These are phyloP conservation scores for Bothrops jararaca DNA, from an alignment of 2,113 vertebrate species.

Conservation along the genomic window DNA sequence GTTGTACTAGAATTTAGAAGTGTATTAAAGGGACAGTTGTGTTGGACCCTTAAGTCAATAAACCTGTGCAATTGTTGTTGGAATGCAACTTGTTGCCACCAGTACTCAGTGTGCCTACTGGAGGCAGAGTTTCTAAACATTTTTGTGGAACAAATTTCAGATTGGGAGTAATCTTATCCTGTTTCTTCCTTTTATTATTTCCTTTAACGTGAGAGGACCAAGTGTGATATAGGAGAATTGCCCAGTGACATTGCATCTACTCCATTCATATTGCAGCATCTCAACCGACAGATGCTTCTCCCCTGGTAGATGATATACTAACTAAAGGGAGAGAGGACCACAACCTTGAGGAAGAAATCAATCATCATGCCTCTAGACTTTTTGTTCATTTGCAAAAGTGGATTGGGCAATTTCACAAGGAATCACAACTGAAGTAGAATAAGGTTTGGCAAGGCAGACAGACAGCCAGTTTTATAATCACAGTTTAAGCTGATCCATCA, in stretches of 20 bases:
- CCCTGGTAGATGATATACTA: background rate
- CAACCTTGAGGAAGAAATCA: background rate
- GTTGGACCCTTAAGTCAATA: background rate
- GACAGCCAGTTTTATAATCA: background rate
- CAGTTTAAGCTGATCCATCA: background rate
- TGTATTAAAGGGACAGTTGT: background rate
- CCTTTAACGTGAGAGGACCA: background rate
- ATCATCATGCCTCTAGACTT: background rate
- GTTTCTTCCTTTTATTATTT: background rate
- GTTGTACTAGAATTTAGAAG: background rate
- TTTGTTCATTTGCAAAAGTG: background rate
- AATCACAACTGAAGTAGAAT: background rate
- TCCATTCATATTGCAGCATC: background rate
- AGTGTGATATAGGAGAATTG: background rate
- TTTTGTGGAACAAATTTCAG: background rate
- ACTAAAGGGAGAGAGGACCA: background rate
- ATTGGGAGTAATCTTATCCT: background rate
- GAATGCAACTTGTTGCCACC: background rate
- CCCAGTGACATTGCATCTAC: background rate
- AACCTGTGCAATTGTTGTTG: background rate
- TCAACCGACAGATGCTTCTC: background rate
- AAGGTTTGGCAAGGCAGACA: background rate
- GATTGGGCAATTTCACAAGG: background rate
- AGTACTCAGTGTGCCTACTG: background rate
- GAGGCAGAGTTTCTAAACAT: background rate